Evolutionary conservation across 2,113 vertebrate genomes (phyloP).

Genomic region (Mus pahari): DNA sequence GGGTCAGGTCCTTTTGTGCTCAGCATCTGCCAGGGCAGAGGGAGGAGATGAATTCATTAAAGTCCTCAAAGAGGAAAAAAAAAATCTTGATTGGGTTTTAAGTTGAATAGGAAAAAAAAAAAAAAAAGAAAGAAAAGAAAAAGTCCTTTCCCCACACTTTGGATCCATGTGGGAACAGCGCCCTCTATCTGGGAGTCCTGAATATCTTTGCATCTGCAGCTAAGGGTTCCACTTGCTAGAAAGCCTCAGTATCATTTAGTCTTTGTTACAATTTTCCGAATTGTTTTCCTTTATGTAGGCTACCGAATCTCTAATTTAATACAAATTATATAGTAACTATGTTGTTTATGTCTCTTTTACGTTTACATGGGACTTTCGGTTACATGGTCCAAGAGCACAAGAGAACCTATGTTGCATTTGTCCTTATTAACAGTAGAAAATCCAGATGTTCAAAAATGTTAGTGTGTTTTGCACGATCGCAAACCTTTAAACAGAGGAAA

Average conservation of each 20-base stretch:
- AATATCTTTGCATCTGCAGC: neutral
- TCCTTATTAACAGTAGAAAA: slow-evolving; percentile 7
- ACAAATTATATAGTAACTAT: slow-evolving; percentile 36
- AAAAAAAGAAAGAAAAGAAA: too few relatives aligned
- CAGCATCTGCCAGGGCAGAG: neutral
- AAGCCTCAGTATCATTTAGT: neutral
- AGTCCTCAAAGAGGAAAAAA: slow-evolving; percentile 1
- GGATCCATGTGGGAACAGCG: neutral
- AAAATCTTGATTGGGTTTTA: slow-evolving; percentile 34
- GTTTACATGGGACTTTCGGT: neutral
- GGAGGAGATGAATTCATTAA: slow-evolving; percentile 14
- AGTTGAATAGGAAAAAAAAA: neutral
- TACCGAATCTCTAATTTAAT: slow-evolving; percentile 12
- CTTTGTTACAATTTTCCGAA: neutral
- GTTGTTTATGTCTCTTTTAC: slow-evolving; percentile 9
- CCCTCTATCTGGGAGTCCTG: neutral
- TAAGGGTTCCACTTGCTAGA: neutral
- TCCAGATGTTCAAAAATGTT: neutral
- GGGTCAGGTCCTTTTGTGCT: neutral
- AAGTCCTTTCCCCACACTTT: neutral
- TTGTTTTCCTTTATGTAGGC: neutral
- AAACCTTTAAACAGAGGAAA: neutral
- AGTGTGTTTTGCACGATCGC: neutral
- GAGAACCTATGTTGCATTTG: neutral
- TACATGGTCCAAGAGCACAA: neutral